Conservation (phyloP, 2,113 vertebrate genomes). For the Percina caprodes region DNA sequence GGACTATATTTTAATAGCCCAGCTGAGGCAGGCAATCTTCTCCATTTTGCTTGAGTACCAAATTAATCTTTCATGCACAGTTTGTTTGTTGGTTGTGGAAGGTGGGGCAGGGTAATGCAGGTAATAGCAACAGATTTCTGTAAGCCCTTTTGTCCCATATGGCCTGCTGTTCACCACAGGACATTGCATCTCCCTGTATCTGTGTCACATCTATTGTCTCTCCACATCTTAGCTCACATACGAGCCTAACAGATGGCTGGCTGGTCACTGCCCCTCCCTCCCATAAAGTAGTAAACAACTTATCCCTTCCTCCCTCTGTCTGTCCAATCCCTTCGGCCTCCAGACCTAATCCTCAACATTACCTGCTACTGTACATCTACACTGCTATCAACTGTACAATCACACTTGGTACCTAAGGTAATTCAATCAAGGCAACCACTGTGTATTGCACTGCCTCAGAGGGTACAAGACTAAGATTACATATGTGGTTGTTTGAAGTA, state of each 20-base stretch:
- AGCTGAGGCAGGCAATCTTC: not conserved
- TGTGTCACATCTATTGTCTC: constrained; percentile 62
- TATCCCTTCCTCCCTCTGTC: constrained; percentile 46
- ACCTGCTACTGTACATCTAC: constrained; percentile 28
- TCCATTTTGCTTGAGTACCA: not conserved
- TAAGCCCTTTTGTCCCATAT: constrained; percentile 65
- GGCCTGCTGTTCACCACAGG: constrained; percentile 49
- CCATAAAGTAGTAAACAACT: constrained; percentile 75
- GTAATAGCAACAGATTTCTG: constrained; percentile 48
- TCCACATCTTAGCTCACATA: constrained; percentile 44
- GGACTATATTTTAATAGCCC: not conserved
- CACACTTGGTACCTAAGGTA: not conserved
- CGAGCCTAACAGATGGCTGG: constrained; percentile 71
- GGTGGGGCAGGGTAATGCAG: constrained; percentile 36
- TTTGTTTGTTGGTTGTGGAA: constrained; percentile 13
- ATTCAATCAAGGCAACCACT: not conserved
- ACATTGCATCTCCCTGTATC: constrained; percentile 52
- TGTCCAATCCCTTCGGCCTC: constrained; percentile 52
- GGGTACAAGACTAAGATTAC: not conserved
- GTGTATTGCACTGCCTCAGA: not conserved
- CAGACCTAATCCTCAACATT: constrained; percentile 49
- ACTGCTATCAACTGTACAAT: constrained; percentile 11
- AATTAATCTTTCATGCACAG: not conserved
- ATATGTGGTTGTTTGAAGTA: not conserved
- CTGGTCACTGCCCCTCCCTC: constrained; percentile 59